phyloP scores from a whole-genome alignment of 1,140 invertebrate species.

The Pachypsylla venusta region DNA sequence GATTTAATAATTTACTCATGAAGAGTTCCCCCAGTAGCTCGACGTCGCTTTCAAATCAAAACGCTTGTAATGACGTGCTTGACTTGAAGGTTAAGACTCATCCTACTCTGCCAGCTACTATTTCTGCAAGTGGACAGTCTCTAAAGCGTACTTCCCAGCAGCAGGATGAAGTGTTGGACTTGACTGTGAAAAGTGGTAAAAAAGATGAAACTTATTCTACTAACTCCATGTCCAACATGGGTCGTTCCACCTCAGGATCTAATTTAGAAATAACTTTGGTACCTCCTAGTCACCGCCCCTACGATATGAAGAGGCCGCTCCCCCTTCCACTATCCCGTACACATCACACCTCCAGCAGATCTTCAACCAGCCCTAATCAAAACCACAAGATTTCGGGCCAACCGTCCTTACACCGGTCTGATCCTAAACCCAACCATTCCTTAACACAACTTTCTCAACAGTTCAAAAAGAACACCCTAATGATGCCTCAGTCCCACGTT shows the following conservation, averaged over 20 bases:
- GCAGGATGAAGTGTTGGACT: constrained; percentile 28
- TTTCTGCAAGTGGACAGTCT: constrained; percentile 21
- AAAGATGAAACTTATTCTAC: constrained; percentile 21
- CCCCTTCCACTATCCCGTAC: background rate
- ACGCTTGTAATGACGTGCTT: constrained; percentile 27
- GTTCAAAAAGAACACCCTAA: background rate
- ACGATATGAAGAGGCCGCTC: background rate
- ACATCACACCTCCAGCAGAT: background rate
- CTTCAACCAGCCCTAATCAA: background rate
- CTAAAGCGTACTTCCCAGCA: constrained; percentile 27
- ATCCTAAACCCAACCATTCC: background rate
- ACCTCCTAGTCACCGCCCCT: constrained; percentile 19
- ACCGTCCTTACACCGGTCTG: background rate
- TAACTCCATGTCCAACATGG: no score
- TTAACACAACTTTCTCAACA: background rate
- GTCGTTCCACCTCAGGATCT: no score
- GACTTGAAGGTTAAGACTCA: constrained; percentile 31
- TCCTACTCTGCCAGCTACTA: constrained; percentile 14
- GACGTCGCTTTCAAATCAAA: constrained; percentile 27
- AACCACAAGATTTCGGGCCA: background rate
- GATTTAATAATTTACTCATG: background rate
- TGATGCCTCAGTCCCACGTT: background rate
- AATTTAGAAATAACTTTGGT: constrained; percentile 46
- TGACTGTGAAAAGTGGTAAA: constrained; percentile 23
- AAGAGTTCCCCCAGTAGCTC: no score